These are phyloP conservation scores for Acrobasis consociella DNA, from an alignment of 2,888 invertebrate species.

Conservation along the genomic window DNA sequence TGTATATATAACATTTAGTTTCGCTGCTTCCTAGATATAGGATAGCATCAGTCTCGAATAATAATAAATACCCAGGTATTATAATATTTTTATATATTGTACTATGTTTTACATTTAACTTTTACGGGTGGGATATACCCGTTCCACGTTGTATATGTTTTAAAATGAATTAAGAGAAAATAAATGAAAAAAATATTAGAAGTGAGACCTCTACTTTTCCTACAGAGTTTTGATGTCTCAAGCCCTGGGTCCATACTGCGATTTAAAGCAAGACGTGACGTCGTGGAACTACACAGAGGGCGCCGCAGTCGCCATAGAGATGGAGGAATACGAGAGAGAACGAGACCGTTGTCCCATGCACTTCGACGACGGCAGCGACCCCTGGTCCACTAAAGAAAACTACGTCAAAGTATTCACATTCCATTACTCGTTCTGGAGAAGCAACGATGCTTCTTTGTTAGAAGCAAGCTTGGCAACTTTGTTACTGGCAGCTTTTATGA, in stretches of 20 bases:
- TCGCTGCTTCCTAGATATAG: neutral
- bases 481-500: constrained; percentile 41
- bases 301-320: constrained; percentile 94
- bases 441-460: constrained; percentile 45
- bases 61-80: no score
- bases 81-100: no score
- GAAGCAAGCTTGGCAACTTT: constrained; percentile 43
- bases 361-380: constrained; percentile 96
- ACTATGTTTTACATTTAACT: no score
- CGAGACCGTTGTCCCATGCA: constrained; percentile 98
- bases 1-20: no score
- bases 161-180: no score
- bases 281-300: constrained; percentile 95
- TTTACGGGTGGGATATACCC: no score
- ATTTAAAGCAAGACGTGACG: constrained; percentile 93
- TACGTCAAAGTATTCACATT: constrained; percentile 86
- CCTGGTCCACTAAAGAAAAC: constrained; percentile 89
- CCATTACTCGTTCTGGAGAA: constrained; percentile 65
- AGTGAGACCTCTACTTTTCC: constrained; percentile 27
- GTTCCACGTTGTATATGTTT: no score
- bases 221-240: constrained; percentile 85
- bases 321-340: constrained; percentile 96
- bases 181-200: neutral
- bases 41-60: no score
- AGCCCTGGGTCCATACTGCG: constrained; percentile 96